phyloP scores from a whole-genome alignment of 1,140 invertebrate species.

The Procambarus virginalis region DNA sequence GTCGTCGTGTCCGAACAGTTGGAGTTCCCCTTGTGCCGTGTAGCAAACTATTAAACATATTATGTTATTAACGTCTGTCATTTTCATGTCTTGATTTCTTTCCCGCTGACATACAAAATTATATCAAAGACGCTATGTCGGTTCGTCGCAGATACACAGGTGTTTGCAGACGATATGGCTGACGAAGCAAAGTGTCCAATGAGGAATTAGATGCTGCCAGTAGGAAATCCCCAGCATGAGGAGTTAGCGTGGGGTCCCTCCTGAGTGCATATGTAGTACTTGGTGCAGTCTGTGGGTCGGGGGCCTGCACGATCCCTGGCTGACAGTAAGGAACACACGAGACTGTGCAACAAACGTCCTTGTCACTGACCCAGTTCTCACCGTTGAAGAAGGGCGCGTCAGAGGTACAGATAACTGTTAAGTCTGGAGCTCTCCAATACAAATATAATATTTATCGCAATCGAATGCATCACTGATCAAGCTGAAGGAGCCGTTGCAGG shows the following conservation, averaged over 20 bases:
- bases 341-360: background rate
- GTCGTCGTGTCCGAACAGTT: too few relatives aligned
- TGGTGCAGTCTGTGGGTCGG: conserved; percentile 28
- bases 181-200: too few relatives aligned
- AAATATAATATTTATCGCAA: background rate
- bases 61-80: too few relatives aligned
- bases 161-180: too few relatives aligned
- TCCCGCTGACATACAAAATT: too few relatives aligned
- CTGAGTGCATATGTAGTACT: conserved; percentile 31
- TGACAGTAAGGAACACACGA: background rate
- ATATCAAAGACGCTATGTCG: too few relatives aligned
- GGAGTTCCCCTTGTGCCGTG: too few relatives aligned
- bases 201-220: too few relatives aligned
- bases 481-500: conserved; percentile 1
- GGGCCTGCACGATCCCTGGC: background rate
- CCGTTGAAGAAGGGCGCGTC: background rate
- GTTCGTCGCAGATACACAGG: too few relatives aligned
- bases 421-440: background rate
- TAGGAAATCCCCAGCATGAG: too few relatives aligned
- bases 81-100: too few relatives aligned
- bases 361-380: background rate
- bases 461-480: conserved; percentile 8
- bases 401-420: background rate
- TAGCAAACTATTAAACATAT: too few relatives aligned
- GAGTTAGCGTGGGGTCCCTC: background rate